Conservation (phyloP, 2,888 invertebrate genomes). For the Drosophila mercatorum region DNA sequence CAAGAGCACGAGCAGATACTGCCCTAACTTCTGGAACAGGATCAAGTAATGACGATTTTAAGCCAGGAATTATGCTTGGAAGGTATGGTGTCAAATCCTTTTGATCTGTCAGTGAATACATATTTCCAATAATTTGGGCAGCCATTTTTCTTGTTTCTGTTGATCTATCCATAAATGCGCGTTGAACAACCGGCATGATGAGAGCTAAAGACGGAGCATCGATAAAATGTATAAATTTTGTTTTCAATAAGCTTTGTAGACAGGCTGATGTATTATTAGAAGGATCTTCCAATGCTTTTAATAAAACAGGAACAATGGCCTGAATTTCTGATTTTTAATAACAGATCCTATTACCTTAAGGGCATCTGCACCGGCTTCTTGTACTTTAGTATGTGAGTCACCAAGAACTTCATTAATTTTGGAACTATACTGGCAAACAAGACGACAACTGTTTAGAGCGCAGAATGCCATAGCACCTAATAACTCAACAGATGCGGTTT, state of each 20-base stretch:
- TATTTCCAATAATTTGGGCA: conserved; percentile 99
- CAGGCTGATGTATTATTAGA: conserved; percentile 96
- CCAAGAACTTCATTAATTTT: conserved; percentile 98
- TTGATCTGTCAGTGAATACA: conserved; percentile 99
- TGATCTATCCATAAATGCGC: conserved; percentile 98
- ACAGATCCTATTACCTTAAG: conserved; percentile 98
- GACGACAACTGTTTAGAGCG: conserved; percentile 98
- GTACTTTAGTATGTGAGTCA: conserved; percentile 98
- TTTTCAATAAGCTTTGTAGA: conserved; percentile 96
- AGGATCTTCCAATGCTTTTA: conserved; percentile 97
- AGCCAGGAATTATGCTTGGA: conserved; percentile 97
- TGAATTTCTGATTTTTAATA: conserved; percentile 99
- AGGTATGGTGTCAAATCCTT: conserved; percentile 98
- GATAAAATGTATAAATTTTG: conserved; percentile 99
- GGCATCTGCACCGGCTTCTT: conserved; percentile 98
- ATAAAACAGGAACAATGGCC: conserved; percentile 93
- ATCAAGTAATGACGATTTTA: conserved; percentile 97
- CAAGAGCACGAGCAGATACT: conserved; percentile 97
- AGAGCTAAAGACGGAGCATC: conserved; percentile 99
- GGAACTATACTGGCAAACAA: conserved; percentile 99
- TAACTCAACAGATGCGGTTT: conserved; percentile 97
- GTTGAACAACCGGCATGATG: conserved; percentile 99
- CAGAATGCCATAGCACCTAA: conserved; percentile 99
- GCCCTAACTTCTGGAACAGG: conserved; percentile 99
- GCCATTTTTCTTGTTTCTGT: conserved; percentile 99